Evolutionary conservation across 2,888 invertebrate species (phyloP), one percentile per base, ranked within the genome.

Genomic region (Cheilosia vernalis): DNA sequence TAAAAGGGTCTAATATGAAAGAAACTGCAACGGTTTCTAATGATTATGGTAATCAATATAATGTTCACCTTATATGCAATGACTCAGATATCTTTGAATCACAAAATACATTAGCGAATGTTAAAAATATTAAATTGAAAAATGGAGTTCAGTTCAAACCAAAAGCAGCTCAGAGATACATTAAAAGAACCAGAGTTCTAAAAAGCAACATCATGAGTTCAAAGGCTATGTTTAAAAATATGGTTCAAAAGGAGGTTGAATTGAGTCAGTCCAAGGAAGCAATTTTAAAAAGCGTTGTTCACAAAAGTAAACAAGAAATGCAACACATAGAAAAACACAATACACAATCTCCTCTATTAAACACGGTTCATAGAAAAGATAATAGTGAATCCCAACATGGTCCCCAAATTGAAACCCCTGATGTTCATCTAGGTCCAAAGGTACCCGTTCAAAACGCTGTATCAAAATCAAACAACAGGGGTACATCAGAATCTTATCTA

Each of bases 231-330:
- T 42, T 42, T 5, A 64, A 55, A 63, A 63, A 61, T 30, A 44
- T 21, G 30, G 5, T 42, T 9, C 49, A 69, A 56, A 70, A 70
- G 15, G 58, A 66, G 13, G 15, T 30, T 17, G 51, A 69, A 40
- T 33, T 10, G 24, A 64, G 42, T 24, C 33, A 19, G 24, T 13
- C 4, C 2, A 37, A 42, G 21, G 21, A 69, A 61, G 21, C 51
- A 15, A 21, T 30, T 27, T n/a, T 27, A 0, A 42, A 55, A 13
- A 55, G 3, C 7, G 5, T 44, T 5, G 55, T 10, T 4, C 58
- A 30, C 33, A 24, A 61, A 15, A 53, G 21, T 7, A 42, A 63
- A 53, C 6, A 3, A 44, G 2, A 55, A 37, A 13, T 21, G 10
- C 47, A 24, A 37, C 7, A 24, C 37, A 40, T 10, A 55, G n/a